Conservation (phyloP, 2,113 vertebrate genomes). For the Proteles cristata region DNA sequence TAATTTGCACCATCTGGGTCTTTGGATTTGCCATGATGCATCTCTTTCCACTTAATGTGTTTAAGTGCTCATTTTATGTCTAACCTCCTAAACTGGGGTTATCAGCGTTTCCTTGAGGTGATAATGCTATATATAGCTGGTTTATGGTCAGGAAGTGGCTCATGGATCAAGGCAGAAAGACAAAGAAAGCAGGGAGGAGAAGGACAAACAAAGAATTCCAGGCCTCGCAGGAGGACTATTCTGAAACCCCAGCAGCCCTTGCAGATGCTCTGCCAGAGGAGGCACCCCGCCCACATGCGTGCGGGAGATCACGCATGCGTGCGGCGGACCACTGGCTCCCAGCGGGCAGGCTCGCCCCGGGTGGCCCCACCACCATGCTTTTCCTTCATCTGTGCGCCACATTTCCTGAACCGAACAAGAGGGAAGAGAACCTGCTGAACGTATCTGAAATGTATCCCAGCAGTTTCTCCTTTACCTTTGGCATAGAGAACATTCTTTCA, state of each 20-base stretch:
- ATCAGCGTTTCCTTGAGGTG: neutral
- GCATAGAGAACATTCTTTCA: neutral
- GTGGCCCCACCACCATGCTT: neutral
- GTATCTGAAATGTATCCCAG: neutral
- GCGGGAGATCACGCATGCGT: no score
- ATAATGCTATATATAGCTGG: neutral
- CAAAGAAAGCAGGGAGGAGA: neutral
- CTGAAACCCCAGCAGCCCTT: neutral
- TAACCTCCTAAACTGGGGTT: neutral
- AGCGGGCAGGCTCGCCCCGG: neutral
- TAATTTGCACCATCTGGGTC: neutral
- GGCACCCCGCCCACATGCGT: accelerated
- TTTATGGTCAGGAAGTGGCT: neutral
- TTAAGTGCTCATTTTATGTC: neutral
- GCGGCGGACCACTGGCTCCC: neutral
- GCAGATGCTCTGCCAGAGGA: neutral
- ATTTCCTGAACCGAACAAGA: neutral
- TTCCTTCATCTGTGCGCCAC: neutral
- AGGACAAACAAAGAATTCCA: neutral
- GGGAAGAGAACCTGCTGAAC: neutral
- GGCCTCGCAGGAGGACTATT: neutral
- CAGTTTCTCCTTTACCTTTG: neutral
- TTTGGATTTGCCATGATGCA: neutral
- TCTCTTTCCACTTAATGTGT: neutral
- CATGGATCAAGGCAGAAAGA: neutral